A percentile compares a stretch with the other conserved stretches of the same genome.
phyloP scores from a whole-genome alignment of 2,113 vertebrate species.

The Otis tarda region DNA sequence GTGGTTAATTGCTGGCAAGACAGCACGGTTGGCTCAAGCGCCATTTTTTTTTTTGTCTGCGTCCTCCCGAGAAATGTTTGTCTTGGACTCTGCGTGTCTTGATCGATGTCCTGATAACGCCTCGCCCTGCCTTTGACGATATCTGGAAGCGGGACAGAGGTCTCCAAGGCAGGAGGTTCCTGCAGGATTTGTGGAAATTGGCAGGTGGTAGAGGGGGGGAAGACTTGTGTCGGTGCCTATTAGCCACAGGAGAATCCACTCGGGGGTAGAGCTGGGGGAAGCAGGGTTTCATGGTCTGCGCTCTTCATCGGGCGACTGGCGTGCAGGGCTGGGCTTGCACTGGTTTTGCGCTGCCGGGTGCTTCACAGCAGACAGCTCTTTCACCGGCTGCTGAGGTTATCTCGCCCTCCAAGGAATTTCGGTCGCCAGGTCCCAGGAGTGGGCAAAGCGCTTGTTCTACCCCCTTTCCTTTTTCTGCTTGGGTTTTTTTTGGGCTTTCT shows the following conservation, averaged over 20 bases:
- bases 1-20: background rate
- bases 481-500: background rate
- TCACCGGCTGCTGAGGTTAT: background rate
- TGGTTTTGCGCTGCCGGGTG: background rate
- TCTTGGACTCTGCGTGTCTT: background rate
- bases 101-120: background rate
- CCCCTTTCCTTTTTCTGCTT: background rate
- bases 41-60: background rate
- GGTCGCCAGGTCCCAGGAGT: background rate
- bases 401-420: background rate
- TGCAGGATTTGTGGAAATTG: background rate
- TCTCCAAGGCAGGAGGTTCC: background rate
- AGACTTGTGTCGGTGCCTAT: accelerated
- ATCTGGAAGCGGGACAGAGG: background rate
- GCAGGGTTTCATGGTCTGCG: background rate
- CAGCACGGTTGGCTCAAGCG: accelerated
- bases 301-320: accelerated
- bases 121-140: background rate
- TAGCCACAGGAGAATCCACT: background rate
- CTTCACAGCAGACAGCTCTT: background rate
- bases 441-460: background rate
- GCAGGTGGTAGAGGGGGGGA: background rate
- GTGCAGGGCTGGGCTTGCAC: background rate
- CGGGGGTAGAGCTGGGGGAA: background rate
- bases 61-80: background rate